Base-by-base conservation (phyloP, 2,797 vertebrate species). In the Columba guinea region DNA sequence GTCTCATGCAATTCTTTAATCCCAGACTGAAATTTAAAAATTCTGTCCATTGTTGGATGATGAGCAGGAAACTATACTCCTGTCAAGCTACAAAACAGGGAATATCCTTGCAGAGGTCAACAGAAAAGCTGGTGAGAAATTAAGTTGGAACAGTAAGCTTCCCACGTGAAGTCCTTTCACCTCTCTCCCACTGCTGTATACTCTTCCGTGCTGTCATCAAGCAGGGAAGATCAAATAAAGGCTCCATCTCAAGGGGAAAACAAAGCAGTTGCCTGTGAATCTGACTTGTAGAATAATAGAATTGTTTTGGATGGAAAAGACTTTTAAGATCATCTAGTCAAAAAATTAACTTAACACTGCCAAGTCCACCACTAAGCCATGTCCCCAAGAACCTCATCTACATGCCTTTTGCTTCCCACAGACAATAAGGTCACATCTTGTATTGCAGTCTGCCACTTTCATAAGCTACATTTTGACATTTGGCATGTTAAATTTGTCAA, bases 21-120 rank as follows among this genome's bases (percentile, higher is more conserved):
- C 60, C 89, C 11, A 2, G 63, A 48, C 16, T 20, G 17, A 56
- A 91, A 30, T 55, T 53, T 2, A 21, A 65, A 53, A 64, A 75
- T 65, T 60, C 69, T 60, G 49, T 22, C 59, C 41, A 12, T 3
- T 60, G 58, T 26, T 28, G 30, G n/a, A 64, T 10, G 41, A 71
- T 0, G 1, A 53, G 55, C 53, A 81, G 65, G 58, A 56, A 75
- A 24, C 35, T 30, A 23, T 23, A 21, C 35, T 11, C 49, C 21
- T 7, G 5, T 8, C 18, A 20, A 0, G 0, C 53, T 53, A 51
- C 34, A 46, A 41, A 81, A 65, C 30, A 35, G 18, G 56, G 28
- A 84, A 35, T 0, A 37, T 63, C 39, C 64, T 1, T 39, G 41
- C 23, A 71, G 37, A 79, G 21, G 52, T 22, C 51, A 78, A 6